Percentiles rank a stretch among this genome's conserved stretches.
Evolutionary conservation across 2,888 invertebrate genomes (phyloP).

Genomic region (Drosophila prostipennis): DNA sequence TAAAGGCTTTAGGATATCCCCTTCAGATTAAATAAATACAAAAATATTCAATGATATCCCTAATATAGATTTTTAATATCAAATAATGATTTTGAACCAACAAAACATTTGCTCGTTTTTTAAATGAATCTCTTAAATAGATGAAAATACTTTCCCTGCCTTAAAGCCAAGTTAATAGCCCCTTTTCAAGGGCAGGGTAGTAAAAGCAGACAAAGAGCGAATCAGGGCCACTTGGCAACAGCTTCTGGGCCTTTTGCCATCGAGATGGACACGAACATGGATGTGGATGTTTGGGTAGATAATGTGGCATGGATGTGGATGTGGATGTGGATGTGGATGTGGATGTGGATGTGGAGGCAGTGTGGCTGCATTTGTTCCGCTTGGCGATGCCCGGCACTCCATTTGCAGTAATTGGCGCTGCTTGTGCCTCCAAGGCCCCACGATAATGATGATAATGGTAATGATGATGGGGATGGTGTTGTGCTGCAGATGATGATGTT

Average conservation of each 20-base stretch:
- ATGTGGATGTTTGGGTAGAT: constrained; percentile 4
- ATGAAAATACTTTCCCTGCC: not conserved
- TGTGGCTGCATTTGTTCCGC: constrained; percentile 55
- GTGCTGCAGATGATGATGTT: constrained; percentile 29
- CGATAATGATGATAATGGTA: constrained; percentile 23
- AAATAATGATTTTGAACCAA: no score
- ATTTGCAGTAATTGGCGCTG: constrained; percentile 73
- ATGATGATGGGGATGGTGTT: constrained; percentile 22
- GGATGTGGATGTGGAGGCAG: constrained; percentile 3
- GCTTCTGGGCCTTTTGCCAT: constrained; percentile 25
- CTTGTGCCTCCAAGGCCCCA: constrained; percentile 9
- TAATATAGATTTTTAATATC: no score
- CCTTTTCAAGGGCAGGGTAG: constrained; percentile 1
- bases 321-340: constrained; percentile 3
- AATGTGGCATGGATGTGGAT: constrained; percentile 1
- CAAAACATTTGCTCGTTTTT: no score
- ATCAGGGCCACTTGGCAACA: constrained; percentile 18
- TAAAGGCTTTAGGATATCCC: no score
- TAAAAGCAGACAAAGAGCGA: constrained; percentile 14
- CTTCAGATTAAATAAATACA: no score
- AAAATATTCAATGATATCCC: no score
- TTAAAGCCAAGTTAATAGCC: not conserved
- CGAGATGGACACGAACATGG: constrained; percentile 28
- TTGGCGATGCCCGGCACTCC: constrained; percentile 73
- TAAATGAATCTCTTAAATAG: not conserved